Base-by-base conservation (phyloP, 2,888 invertebrate genomes). In the Deilephila porcellus region DNA sequence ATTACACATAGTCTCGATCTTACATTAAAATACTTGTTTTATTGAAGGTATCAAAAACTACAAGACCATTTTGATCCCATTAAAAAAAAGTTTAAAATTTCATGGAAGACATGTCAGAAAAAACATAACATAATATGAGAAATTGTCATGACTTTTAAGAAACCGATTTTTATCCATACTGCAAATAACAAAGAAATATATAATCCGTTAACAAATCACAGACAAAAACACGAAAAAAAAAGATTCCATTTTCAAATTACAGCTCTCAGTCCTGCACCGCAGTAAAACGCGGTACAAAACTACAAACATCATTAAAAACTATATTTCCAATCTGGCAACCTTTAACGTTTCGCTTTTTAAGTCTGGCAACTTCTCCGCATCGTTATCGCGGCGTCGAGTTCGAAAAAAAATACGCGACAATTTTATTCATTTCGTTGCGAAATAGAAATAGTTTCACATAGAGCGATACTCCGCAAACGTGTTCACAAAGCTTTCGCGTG, bases 231-330 rank as follows among this genome's bases (percentile, higher is more conserved):
- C 37, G 8, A 37, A 37, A 37, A 32, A 32, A 32, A 32, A 45
- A 3, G 3, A 45, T 45, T 45, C 45, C 45, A 45, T 45, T 45
- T 45, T 45, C 45, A 45, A 45, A 45, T 45, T 45, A 14, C 45
- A 45, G 45, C 45, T 45, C 45, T 14, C 45, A 45, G 45, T 14
- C 45, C 45, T 14, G 11, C 14, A 11, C 45, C 45, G 45, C 37
- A 67, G 5, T 20, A 67, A 25, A 63, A 17, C 11, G 14, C 8
- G 19, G 34, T 37, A 63, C 34, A 53, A 8, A 56, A n/a, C 56
- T 56, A n/a, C n/a, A 11, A 64, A 67, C 67, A 25, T 52, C 25
- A 67, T 52, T 52, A 67, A 67, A 67, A 67, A 67, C 67, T 67
- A 67, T 67, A 20, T 63, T 67, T 52, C 67, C 45, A 8, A 67